Percentiles rank a stretch among this genome's conserved stretches.
Conservation (phyloP, 2,113 vertebrate genomes). For the Ceyx cyanopectus region DNA sequence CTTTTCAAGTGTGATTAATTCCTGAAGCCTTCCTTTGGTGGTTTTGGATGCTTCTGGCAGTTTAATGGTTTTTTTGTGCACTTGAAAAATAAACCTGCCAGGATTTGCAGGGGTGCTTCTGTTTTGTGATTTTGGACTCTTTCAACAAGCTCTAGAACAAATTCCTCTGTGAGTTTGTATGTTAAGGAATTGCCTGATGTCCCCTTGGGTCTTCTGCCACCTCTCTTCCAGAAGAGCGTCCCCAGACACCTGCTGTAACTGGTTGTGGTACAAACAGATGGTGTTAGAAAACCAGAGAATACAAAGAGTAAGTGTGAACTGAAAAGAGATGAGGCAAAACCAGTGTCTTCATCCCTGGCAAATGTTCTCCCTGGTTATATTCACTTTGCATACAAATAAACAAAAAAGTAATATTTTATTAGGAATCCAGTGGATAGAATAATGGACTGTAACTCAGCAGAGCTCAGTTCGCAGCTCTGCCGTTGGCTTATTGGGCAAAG, state of each 20-base stretch:
- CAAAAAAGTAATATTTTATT: conserved; percentile 38
- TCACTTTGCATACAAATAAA: conserved; percentile 40
- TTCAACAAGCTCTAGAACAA: background rate
- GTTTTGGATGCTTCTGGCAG: conserved; percentile 1
- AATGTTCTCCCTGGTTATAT: background rate
- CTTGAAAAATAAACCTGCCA: background rate
- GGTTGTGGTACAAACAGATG: background rate
- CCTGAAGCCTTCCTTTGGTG: background rate
- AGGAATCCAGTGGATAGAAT: conserved; percentile 55
- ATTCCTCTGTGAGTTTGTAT: background rate
- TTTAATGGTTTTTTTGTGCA: background rate
- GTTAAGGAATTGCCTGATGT: background rate
- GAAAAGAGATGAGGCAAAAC: background rate
- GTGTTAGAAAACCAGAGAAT: background rate
- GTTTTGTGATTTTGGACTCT: background rate
- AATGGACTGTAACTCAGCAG: conserved; percentile 56
- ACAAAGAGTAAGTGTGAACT: background rate
- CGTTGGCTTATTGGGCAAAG: background rate
- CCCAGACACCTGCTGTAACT: background rate
- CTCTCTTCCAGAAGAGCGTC: background rate
- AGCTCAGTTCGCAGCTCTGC: conserved; percentile 2
- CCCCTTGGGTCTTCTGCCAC: background rate
- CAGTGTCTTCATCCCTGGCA: background rate
- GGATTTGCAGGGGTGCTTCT: background rate
- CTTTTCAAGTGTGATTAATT: background rate